A percentile compares a stretch with the other conserved stretches of the same genome.
phyloP scores from a whole-genome alignment of 1,140 invertebrate genomes.

The Drosophila subpulchrella region DNA sequence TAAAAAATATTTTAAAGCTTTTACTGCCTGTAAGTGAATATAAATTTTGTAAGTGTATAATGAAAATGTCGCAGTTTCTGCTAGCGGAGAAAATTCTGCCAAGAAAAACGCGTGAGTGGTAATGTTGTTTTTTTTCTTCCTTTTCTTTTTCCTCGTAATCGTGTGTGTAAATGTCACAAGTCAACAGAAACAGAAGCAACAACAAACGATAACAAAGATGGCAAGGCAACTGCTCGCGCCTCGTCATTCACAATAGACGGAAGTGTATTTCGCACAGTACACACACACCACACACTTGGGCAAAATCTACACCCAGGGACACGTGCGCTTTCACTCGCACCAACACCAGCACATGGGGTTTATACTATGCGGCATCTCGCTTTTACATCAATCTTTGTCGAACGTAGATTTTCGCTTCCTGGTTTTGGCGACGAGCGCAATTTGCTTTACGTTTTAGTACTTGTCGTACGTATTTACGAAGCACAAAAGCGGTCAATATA shows the following conservation, averaged over 20 bases:
- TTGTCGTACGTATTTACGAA: slow-evolving; percentile 39
- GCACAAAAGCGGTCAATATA: slow-evolving; percentile 32
- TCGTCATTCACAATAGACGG: slow-evolving; percentile 77
- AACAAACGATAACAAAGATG: slow-evolving; percentile 71
- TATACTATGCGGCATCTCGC: slow-evolving; percentile 62
- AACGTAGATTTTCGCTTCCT: slow-evolving; percentile 69
- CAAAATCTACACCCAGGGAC: slow-evolving; percentile 44
- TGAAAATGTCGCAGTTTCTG: slow-evolving; percentile 54
- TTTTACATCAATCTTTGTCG: slow-evolving; percentile 82
- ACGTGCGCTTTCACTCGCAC: slow-evolving; percentile 73
- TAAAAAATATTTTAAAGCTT: no score
- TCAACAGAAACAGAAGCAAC: slow-evolving; percentile 53
- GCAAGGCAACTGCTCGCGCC: slow-evolving; percentile 40
- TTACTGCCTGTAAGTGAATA: not conserved
- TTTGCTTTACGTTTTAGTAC: slow-evolving; percentile 54
- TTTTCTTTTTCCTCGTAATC: slow-evolving; percentile 12
- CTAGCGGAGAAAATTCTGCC: slow-evolving; percentile 36
- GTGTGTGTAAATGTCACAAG: slow-evolving; percentile 68
- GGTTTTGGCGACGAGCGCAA: slow-evolving; percentile 44
- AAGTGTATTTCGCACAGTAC: slow-evolving; percentile 62
- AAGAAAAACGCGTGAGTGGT: slow-evolving; percentile 38
- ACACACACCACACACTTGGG: slow-evolving; percentile 1
- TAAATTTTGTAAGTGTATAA: not conserved
- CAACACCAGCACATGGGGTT: slow-evolving; percentile 30
- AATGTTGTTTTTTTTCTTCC: slow-evolving; percentile 2